phyloP scores from a whole-genome alignment of 2,113 vertebrate genomes.

The Ondatra zibethicus region DNA sequence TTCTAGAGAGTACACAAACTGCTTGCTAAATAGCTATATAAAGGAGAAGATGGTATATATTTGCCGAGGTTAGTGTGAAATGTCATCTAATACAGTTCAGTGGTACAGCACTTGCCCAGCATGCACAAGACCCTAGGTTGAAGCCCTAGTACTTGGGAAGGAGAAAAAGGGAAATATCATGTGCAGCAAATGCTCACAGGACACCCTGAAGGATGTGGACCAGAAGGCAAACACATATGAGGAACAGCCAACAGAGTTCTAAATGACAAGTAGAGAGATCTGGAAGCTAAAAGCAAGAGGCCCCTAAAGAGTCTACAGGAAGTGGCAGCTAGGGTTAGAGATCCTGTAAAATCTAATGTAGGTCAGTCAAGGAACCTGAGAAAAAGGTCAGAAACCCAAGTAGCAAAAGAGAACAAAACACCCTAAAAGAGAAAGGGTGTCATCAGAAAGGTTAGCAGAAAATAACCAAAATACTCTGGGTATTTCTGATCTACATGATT shows the following conservation, averaged over 20 bases:
- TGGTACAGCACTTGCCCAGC: background rate
- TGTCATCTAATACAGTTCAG: background rate
- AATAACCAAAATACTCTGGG: background rate
- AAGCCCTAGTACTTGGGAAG: background rate
- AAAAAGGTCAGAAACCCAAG: background rate
- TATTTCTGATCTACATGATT: background rate
- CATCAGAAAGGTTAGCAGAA: background rate
- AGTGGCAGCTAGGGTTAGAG: background rate
- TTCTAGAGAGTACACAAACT: background rate
- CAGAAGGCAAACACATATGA: background rate
- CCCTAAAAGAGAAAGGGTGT: background rate
- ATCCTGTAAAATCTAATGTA: background rate
- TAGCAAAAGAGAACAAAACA: background rate
- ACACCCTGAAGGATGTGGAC: background rate
- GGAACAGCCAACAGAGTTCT: background rate
- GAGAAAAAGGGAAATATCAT: background rate
- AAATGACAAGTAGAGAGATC: background rate
- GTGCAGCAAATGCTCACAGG: background rate
- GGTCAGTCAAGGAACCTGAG: background rate
- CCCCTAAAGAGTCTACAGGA: background rate
- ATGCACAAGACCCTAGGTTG: background rate
- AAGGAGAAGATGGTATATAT: background rate
- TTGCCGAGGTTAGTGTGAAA: background rate
- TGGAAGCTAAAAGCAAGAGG: slow-evolving; percentile 6
- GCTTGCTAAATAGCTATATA: background rate